Percentiles rank a stretch among this genome's conserved stretches.
These are phyloP conservation scores for Chelon labrosus DNA, from an alignment of 2,797 vertebrate genomes.

Conservation along the genomic window DNA sequence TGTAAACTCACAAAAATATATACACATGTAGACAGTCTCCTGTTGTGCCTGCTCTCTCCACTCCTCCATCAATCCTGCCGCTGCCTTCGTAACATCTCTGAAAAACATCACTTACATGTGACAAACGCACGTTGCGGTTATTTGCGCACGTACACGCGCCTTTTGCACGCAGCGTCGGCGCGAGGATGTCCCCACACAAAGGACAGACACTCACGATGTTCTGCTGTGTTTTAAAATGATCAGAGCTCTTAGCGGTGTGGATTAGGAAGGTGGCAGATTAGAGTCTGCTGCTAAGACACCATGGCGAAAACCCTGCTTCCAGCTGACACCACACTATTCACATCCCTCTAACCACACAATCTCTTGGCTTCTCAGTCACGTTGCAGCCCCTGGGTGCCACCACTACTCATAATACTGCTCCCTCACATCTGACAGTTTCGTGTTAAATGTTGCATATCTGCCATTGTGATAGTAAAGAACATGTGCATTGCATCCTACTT, in stretches of 20 bases:
- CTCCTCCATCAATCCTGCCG: slow-evolving; percentile 61
- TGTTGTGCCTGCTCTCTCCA: slow-evolving; percentile 60
- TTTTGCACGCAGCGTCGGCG: slow-evolving; percentile 2
- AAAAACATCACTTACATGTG: slow-evolving; percentile 41
- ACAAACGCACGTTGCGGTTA: slow-evolving; percentile 22
- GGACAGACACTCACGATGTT: slow-evolving; percentile 47
- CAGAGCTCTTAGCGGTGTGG: slow-evolving; percentile 67
- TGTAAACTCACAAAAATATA: slow-evolving; percentile 47
- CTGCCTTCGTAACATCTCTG: slow-evolving; percentile 43
- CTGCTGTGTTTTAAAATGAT: slow-evolving; percentile 68
- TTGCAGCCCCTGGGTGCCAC: slow-evolving; percentile 40
- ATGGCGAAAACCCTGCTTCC: slow-evolving; percentile 68
- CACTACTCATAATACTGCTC: slow-evolving; percentile 8
- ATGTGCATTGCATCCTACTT: slow-evolving; percentile 15
- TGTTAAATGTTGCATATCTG: slow-evolving; percentile 30
- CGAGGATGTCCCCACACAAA: slow-evolving; percentile 29
- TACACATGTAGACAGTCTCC: slow-evolving; percentile 62
- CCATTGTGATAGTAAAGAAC: slow-evolving; percentile 14
- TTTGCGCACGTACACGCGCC: slow-evolving; percentile 12
- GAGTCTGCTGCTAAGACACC: slow-evolving; percentile 72
- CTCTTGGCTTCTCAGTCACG: slow-evolving; percentile 46
- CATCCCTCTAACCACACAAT: slow-evolving; percentile 51
- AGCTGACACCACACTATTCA: slow-evolving; percentile 66
- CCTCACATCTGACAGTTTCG: slow-evolving; percentile 32
- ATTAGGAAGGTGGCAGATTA: slow-evolving; percentile 79